A percentile compares a stretch with the other conserved stretches of the same genome.
Conservation (phyloP, 2,888 invertebrate genomes). For the Sarcophaga carnaria region DNA sequence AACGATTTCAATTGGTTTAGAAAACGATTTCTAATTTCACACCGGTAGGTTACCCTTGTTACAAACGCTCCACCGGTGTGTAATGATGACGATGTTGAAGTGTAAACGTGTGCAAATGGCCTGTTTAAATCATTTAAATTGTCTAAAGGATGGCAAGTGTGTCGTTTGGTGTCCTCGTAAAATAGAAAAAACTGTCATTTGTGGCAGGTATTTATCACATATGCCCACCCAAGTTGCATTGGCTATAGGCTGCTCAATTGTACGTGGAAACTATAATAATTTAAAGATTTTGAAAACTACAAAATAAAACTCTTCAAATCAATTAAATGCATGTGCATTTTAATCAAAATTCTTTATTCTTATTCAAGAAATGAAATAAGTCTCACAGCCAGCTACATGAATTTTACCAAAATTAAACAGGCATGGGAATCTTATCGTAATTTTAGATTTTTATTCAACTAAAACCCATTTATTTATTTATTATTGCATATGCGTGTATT, state of each 20-base stretch:
- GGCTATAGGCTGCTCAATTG: neutral
- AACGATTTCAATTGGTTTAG: constrained; percentile 39
- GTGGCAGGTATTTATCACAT: constrained; percentile 54
- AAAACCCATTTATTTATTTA: neutral
- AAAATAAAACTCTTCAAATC: neutral
- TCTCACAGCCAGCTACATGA: neutral
- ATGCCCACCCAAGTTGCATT: constrained; percentile 60
- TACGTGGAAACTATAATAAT: constrained; percentile 62
- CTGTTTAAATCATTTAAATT: constrained; percentile 63
- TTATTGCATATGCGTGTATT: too few species aligned
- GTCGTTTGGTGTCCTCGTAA: constrained; percentile 57
- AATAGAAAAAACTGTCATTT: constrained; percentile 63
- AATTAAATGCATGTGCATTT: constrained; percentile 20
- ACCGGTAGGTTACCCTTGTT: constrained; percentile 62
- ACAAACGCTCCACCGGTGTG: neutral
- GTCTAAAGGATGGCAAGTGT: constrained; percentile 24
- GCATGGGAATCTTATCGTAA: neutral
- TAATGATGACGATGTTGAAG: too few species aligned
- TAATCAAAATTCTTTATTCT: neutral
- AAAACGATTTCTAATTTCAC: constrained; percentile 8
- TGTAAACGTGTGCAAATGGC: constrained; percentile 46
- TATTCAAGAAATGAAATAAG: neutral
- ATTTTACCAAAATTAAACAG: neutral
- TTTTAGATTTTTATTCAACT: neutral
- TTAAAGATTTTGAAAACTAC: constrained; percentile 35